Conservation (phyloP, 1,140 invertebrate genomes). For the Oncopodura yosiiana region DNA sequence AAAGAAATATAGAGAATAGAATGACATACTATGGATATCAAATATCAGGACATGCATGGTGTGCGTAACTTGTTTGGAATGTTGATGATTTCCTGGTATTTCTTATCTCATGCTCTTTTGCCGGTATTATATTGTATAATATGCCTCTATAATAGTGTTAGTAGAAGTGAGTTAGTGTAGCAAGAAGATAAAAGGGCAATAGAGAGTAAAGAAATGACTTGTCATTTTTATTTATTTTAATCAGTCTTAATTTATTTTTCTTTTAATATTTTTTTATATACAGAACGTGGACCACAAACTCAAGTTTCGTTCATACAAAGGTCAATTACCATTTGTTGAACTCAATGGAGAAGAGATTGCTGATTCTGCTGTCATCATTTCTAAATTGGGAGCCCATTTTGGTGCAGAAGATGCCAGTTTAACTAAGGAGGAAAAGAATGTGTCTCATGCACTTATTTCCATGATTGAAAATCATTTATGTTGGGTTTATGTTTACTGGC, state of each 20-base stretch:
- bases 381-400: slow-evolving; percentile 69
- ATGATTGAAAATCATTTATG: slow-evolving; percentile 90
- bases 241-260: neutral
- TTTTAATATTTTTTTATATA: slow-evolving; percentile 39
- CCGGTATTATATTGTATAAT: too few relatives aligned
- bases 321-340: slow-evolving; percentile 83
- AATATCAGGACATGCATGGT: too few relatives aligned
- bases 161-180: too few relatives aligned
- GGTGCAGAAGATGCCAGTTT: slow-evolving; percentile 70
- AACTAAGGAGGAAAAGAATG: slow-evolving; percentile 69
- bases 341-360: slow-evolving; percentile 86
- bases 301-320: slow-evolving; percentile 86
- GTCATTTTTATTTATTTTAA: slow-evolving; percentile 9
- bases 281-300: slow-evolving; percentile 91
- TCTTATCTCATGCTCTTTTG: too few relatives aligned
- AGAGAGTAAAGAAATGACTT: neutral
- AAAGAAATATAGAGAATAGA: too few relatives aligned
- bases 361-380: slow-evolving; percentile 79
- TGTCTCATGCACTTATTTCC: slow-evolving; percentile 83
- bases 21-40: too few relatives aligned
- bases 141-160: too few relatives aligned
- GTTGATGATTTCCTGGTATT: too few relatives aligned
- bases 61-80: too few relatives aligned
- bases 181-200: neutral
- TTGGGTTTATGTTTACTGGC: slow-evolving; percentile 80